Percentiles rank a stretch among this genome's conserved stretches.
These are phyloP conservation scores for Pelvicachromis taeniatus DNA, from an alignment of 2,113 vertebrate genomes.

Conservation along the genomic window DNA sequence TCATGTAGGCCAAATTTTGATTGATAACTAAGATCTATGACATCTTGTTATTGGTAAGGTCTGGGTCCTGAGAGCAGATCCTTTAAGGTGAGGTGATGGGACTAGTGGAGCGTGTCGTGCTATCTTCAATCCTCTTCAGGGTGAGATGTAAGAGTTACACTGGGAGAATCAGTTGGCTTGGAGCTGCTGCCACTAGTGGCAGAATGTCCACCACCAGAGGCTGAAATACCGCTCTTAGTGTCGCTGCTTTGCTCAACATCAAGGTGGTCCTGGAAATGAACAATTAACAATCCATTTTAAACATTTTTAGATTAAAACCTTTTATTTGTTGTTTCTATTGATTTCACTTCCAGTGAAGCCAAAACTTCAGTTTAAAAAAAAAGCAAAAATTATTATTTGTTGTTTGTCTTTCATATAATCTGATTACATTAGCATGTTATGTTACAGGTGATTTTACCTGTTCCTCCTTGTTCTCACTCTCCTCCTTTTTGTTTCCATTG, in stretches of 20 bases:
- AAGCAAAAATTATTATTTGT: not conserved
- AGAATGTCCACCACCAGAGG: not conserved
- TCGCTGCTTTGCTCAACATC: not conserved
- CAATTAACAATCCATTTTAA: not conserved
- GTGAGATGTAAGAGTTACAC: not conserved
- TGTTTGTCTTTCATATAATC: not conserved
- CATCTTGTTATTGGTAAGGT: not conserved
- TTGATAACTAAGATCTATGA: not conserved
- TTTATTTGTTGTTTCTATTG: slow-evolving; percentile 2
- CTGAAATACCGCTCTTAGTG: not conserved
- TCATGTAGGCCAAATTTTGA: not conserved
- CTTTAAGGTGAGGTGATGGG: slow-evolving; percentile 12
- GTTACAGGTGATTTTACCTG: not conserved
- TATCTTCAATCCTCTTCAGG: too few relatives aligned
- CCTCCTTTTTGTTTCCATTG: slow-evolving; percentile 32
- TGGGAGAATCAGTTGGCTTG: not conserved
- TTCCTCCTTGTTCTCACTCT: slow-evolving; percentile 1
- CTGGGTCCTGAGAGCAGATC: slow-evolving; percentile 38
- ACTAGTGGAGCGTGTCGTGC: too few relatives aligned
- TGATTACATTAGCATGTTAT: not conserved
- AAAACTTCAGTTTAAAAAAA: not conserved
- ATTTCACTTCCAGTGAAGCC: slow-evolving; percentile 22
- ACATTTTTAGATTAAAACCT: not conserved
- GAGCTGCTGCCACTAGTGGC: not conserved
- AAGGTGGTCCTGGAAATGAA: slow-evolving; percentile 10